Evolutionary conservation across 1,140 invertebrate genomes (phyloP), one percentile per base, ranked within the genome.

Genomic region (Danaus melanippus): DNA sequence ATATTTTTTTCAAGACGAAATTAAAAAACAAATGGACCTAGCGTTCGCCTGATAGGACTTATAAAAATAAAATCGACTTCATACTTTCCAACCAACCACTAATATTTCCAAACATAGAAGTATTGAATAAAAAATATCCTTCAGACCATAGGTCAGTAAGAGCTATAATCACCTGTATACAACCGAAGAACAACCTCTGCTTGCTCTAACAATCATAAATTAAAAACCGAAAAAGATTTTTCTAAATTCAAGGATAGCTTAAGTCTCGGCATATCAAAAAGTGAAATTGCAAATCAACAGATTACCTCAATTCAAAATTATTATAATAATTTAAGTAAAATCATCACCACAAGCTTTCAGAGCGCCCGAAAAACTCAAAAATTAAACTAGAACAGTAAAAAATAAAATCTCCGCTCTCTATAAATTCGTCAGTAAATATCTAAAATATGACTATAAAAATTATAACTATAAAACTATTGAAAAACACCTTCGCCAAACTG

Each of bases 381-480:
- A 53, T 12, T 53, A 53, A 42, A 11, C 53, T 5, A 9, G 53
- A 56, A 1, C 53, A 10, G 42, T 42, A 41, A 42, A 39, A 15
- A 53, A 49, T 12, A 39, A 58, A 41, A 40, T 53, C 10, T 10
- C 39, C 10, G 56, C 56, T 11, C 46, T 58, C 2, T 58, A 49
- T 12, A 58, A 58, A 17, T 6, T 58, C 44, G 46, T 39, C 3
- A 54, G 50, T 41, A 60, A 60, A 60, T 53, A 50, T 32, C 54
- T 60, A 17, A 51, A 47, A 42, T 54, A 46, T 6, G 58, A 60
- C 10, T 54, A 54, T 15, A 9, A 15, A 10, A 54, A 50, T 2
- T 54, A 60, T 10, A 60, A 51, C 46, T 8, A 45, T 10, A 12
- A 46, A 21, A 60, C 47, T 10, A 45, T 60, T 46, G 40, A 60